Evolutionary conservation across 2,113 vertebrate species (phyloP).

Genomic region (Labeo catla): DNA sequence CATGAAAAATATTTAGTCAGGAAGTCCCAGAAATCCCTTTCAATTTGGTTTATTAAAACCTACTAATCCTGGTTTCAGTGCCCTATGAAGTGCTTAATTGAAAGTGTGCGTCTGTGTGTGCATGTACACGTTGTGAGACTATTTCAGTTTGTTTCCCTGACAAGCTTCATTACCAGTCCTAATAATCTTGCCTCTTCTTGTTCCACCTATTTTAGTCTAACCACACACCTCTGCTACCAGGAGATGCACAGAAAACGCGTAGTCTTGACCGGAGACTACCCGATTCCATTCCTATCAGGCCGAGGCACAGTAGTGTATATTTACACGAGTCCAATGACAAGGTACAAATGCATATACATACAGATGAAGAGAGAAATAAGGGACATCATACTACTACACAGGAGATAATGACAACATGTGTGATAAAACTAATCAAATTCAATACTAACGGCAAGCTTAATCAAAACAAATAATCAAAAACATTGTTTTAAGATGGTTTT

Average conservation of each 20-base stretch:
- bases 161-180: background rate
- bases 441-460: background rate
- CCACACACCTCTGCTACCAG: slow-evolving; percentile 76
- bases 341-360: slow-evolving; percentile 69
- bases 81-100: background rate
- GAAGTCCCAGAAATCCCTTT: background rate
- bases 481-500: background rate
- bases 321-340: slow-evolving; percentile 86
- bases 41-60: background rate
- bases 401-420: background rate
- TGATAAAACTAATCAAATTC: background rate
- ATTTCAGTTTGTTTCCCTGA: slow-evolving; percentile 14
- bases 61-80: slow-evolving; percentile 1
- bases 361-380: background rate
- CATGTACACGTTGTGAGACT: background rate
- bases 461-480: background rate
- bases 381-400: background rate
- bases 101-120: background rate
- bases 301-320: slow-evolving; percentile 91
- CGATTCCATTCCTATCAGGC: slow-evolving; percentile 89
- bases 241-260: slow-evolving; percentile 86
- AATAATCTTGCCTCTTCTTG: background rate
- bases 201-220: slow-evolving; percentile 77
- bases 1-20: background rate
- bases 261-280: slow-evolving; percentile 89